phyloP scores from a whole-genome alignment of 2,113 vertebrate genomes.

The Lepidothrix coronata region DNA sequence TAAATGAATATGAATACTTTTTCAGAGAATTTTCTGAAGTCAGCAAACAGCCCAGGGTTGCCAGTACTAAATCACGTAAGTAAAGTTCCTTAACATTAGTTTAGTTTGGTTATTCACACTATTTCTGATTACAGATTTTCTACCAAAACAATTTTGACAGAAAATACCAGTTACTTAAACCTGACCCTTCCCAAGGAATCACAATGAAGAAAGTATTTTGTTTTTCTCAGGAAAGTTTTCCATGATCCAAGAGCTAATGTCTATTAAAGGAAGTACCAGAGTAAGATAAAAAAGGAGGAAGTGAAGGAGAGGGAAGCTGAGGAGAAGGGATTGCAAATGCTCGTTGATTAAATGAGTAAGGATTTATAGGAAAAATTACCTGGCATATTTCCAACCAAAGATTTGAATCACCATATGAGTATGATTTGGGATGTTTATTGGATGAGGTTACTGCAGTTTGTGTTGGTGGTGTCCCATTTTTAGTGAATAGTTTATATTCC shows the following conservation, averaged over 20 bases:
- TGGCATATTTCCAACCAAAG: background rate
- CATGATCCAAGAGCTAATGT: background rate
- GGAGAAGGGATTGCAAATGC: background rate
- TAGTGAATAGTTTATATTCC: background rate
- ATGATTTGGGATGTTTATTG: background rate
- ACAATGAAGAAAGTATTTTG: background rate
- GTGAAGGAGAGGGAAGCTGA: background rate
- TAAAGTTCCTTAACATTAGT: background rate
- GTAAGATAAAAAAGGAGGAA: background rate
- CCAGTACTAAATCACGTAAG: background rate
- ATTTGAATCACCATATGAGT: background rate
- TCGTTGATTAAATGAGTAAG: background rate
- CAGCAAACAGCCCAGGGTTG: background rate
- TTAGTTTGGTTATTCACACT: background rate
- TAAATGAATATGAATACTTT: background rate
- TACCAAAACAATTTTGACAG: background rate
- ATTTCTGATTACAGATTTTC: background rate
- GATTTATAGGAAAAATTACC: background rate
- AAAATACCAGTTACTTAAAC: background rate
- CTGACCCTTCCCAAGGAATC: background rate
- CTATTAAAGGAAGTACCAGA: background rate
- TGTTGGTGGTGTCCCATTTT: background rate
- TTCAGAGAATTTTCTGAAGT: background rate
- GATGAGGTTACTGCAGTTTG: background rate
- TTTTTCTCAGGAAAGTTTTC: background rate